Conservation (phyloP, 2,888 invertebrate genomes). For the Melipona bicolor region DNA sequence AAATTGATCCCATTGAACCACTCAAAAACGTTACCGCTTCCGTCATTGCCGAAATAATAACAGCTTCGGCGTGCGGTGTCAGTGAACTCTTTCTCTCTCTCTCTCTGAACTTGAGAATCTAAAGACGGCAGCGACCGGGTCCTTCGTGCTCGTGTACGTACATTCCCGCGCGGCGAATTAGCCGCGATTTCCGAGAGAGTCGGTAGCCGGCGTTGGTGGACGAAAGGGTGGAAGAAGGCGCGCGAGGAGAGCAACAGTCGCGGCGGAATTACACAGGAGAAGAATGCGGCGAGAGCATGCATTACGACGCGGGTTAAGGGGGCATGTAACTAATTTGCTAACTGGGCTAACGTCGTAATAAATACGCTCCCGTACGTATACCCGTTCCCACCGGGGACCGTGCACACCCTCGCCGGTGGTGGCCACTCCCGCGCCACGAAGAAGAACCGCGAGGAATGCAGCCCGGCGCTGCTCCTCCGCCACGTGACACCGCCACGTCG, state of each 20-base stretch:
- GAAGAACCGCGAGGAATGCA: conserved; percentile 70
- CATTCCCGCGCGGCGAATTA: conserved; percentile 43
- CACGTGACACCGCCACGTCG: conserved; percentile 60
- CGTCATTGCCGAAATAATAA: conserved; percentile 32
- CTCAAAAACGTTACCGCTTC: conserved; percentile 9
- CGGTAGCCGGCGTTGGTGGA: conserved; percentile 26
- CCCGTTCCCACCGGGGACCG: conserved; percentile 44
- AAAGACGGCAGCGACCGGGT: background rate
- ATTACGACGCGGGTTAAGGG: conserved; percentile 68
- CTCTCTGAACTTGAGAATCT: no score
- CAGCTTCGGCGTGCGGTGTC: conserved; percentile 9
- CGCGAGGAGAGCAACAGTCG: conserved; percentile 41
- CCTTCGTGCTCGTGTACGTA: conserved; percentile 35
- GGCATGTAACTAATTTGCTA: conserved; percentile 72
- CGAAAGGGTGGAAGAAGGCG: conserved; percentile 18
- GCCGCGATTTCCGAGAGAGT: conserved; percentile 47
- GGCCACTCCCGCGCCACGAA: conserved; percentile 32
- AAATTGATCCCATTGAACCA: conserved; percentile 26
- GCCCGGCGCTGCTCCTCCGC: conserved; percentile 52
- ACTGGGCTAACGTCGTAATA: conserved; percentile 72
- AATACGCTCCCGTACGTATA: conserved; percentile 57
- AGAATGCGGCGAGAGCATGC: conserved; percentile 67
- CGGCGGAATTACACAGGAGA: conserved; percentile 62
- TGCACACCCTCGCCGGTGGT: conserved; percentile 46
- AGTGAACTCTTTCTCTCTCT: conserved; percentile 10